A percentile compares a stretch with the other conserved stretches of the same genome.
These are phyloP conservation scores for Otis tarda DNA, from an alignment of 2,113 vertebrate genomes.

Conservation along the genomic window DNA sequence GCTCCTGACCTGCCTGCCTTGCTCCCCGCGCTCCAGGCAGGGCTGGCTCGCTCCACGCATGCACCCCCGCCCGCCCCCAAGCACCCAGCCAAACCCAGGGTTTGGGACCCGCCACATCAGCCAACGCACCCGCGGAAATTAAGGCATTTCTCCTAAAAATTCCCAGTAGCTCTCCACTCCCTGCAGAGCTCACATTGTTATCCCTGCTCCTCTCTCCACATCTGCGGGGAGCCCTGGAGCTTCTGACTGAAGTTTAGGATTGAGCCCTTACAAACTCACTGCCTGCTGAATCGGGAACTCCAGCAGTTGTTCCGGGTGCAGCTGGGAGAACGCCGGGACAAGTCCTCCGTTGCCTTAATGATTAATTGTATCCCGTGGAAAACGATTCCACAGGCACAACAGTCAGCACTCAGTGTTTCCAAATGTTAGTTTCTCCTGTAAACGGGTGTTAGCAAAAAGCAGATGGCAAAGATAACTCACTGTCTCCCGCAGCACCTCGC, in stretches of 20 bases:
- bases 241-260: not conserved
- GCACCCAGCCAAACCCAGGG: fast-evolving
- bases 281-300: not conserved
- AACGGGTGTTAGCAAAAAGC: constrained; percentile 57
- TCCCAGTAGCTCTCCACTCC: not conserved
- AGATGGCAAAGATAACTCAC: constrained; percentile 63
- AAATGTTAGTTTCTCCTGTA: constrained; percentile 60
- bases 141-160: not conserved
- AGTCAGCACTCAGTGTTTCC: constrained; percentile 31
- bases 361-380: constrained; percentile 43
- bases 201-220: not conserved
- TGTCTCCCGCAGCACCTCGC: not conserved
- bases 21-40: not conserved
- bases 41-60: fast-evolving
- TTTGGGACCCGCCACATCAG: not conserved
- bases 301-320: not conserved
- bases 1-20: not conserved
- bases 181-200: fast-evolving
- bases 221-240: not conserved
- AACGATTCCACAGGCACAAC: constrained; percentile 41
- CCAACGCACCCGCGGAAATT: not conserved
- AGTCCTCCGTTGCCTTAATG: not conserved
- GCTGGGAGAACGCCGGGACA: not conserved
- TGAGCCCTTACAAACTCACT: not conserved
- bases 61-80: not conserved